Percentiles rank a stretch among this genome's conserved stretches.
Conservation (phyloP, 2,888 invertebrate species). For the Sthenelais limicola region DNA sequence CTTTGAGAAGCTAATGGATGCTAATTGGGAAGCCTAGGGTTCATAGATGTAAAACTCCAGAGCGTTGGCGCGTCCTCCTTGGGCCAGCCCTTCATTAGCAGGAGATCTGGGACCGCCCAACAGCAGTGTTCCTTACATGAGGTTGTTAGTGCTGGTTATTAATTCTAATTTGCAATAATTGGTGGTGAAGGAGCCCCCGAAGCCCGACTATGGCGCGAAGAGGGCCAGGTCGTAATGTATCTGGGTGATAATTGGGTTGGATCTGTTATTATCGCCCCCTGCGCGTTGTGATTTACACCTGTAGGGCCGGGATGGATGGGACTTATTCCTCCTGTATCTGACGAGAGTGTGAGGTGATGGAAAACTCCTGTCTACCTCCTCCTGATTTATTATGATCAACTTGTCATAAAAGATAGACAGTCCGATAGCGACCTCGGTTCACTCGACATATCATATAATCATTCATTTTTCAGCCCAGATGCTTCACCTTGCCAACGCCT, state of each 20-base stretch:
- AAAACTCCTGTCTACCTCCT: background rate
- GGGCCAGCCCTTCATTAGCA: conserved; percentile 32
- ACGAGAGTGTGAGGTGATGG: conserved; percentile 7
- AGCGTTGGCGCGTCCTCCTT: conserved; percentile 12
- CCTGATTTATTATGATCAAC: conserved; percentile 18
- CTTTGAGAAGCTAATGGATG: conserved; percentile 25
- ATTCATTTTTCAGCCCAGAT: no score
- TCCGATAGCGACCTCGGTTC: no score
- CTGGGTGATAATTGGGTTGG: conserved; percentile 29
- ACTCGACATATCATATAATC: no score
- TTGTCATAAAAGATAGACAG: conserved; percentile 33
- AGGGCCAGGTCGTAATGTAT: conserved; percentile 17
- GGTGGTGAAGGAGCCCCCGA: background rate
- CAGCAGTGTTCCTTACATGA: background rate
- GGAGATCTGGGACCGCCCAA: conserved; percentile 18
- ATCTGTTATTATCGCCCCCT: no score
- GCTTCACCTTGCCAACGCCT: no score
- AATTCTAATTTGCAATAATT: conserved; percentile 34
- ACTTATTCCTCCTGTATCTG: no score
- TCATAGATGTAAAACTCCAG: conserved; percentile 19
- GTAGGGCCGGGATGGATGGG: no score
- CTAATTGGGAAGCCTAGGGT: conserved; percentile 22
- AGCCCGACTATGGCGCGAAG: background rate
- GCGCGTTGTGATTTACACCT: conserved; percentile 29
- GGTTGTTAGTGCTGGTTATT: conserved; percentile 7